Evolutionary conservation across 2,113 vertebrate genomes (phyloP), one percentile per base, ranked within the genome.

Genomic region (Naja naja): DNA sequence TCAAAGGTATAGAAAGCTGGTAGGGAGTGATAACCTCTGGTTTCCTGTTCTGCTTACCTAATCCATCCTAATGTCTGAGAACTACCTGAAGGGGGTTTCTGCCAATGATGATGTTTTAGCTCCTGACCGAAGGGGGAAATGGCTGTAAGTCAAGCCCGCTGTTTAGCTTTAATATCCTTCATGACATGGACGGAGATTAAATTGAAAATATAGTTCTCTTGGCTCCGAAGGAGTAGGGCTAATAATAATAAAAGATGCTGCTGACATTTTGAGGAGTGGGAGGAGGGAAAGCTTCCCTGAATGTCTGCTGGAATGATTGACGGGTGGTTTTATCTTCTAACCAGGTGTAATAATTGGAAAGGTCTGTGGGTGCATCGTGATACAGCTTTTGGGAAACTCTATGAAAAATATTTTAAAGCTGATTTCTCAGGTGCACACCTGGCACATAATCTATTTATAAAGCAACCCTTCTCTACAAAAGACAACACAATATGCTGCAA

Each of bases 401-500:
- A 47, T 8, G 69, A 23, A 60, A 93, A 88, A 92, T 89, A 92
- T 89, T 92, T 91, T 94, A 90, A 91, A 94, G 93, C 94, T 94
- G 91, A 90, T 87, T 95, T 95, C 95, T 93, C 22, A 93, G 87
- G 88, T 23, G 22, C 18, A 10, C 91, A 95, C 60, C 89, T 92
- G 56, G 89, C 93, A 94, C 23, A 74, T 49, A 96, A 39, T 74
- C 88, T 93, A 94, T 34, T 54, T 92, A 94, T 95, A 94, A 90
- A 85, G 74, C 88, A 94, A 74, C 8, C 10, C 69, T 88, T 81
- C 93, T 90, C 88, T 90, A 30, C 89, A 90, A 92, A 97, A 87
- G 88, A 1, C 23, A 1, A 47, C 18, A 85, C 11, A 43, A 90
- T 93, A 92, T 64, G 60, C 20, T 88, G 22, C 81, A 92, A 94